These are phyloP conservation scores for Neotoma lepida DNA, from an alignment of 2,113 vertebrate species.

Conservation along the genomic window DNA sequence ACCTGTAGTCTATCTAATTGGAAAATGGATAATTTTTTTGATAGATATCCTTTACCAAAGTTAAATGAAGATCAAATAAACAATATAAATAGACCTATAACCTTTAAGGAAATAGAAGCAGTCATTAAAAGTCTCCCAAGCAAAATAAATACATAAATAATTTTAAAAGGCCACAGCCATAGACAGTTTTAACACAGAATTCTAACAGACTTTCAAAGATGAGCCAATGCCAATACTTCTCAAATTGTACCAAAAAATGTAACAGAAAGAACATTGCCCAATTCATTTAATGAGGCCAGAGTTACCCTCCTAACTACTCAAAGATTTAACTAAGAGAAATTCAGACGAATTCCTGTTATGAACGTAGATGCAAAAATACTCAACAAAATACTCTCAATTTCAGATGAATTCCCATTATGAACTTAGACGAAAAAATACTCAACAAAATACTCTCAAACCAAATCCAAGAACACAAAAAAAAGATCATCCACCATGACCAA, in stretches of 20 bases:
- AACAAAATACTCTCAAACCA: background rate
- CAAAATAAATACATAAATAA: background rate
- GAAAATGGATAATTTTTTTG: background rate
- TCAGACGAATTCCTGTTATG: background rate
- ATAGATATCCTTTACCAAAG: background rate
- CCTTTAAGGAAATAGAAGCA: background rate
- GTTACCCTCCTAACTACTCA: background rate
- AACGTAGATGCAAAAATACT: no score
- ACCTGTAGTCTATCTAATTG: background rate
- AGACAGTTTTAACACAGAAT: background rate
- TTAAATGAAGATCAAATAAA: background rate
- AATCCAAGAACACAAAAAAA: background rate
- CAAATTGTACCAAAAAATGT: background rate
- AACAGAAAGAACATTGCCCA: background rate
- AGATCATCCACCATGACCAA: background rate
- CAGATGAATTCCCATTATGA: background rate
- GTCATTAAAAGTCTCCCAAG: background rate
- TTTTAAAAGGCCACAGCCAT: background rate
- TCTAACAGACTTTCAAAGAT: background rate
- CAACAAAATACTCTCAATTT: no score
- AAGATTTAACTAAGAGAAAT: background rate
- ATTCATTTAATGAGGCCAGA: background rate
- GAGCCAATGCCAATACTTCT: background rate
- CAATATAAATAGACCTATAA: background rate
- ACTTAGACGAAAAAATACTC: background rate